Evolutionary conservation across 1,140 invertebrate genomes (phyloP).

Genomic region (Drosophila nigromelanica): DNA sequence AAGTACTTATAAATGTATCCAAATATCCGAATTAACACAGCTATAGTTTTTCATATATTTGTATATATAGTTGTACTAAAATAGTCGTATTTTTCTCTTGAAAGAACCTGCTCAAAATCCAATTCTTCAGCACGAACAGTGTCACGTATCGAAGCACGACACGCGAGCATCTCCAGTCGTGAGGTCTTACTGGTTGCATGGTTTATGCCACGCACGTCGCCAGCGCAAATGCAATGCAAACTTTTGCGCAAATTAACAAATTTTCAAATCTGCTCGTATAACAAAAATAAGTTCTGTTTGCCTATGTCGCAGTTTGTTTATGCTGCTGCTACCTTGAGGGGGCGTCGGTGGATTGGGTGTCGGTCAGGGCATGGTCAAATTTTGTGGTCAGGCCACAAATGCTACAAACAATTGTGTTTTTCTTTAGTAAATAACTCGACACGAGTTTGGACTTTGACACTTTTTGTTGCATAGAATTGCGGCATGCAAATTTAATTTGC

Average conservation of each 20-base stretch:
- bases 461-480: slow-evolving; percentile 68
- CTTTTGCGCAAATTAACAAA: slow-evolving; percentile 79
- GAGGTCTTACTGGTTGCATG: background rate
- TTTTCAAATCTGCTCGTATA: slow-evolving; percentile 53
- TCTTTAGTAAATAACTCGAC: slow-evolving; percentile 76
- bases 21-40: too few species aligned
- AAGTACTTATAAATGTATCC: too few species aligned
- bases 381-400: slow-evolving; percentile 58
- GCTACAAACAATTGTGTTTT: slow-evolving; percentile 80
- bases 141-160: background rate
- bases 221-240: slow-evolving; percentile 66
- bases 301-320: slow-evolving; percentile 74
- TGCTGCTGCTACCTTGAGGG: slow-evolving; percentile 45
- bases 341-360: slow-evolving; percentile 6
- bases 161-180: background rate
- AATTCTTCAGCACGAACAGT: background rate
- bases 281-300: slow-evolving; percentile 73
- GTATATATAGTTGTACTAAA: too few species aligned
- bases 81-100: too few species aligned
- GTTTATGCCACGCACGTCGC: slow-evolving; percentile 70
- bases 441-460: slow-evolving; percentile 66
- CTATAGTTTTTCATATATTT: too few species aligned
- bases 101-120: background rate
- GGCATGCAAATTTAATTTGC: slow-evolving; percentile 78
- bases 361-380: slow-evolving; percentile 17